These are phyloP conservation scores for Homarus gammarus DNA, from an alignment of 2,888 invertebrate species.

Conservation along the genomic window DNA sequence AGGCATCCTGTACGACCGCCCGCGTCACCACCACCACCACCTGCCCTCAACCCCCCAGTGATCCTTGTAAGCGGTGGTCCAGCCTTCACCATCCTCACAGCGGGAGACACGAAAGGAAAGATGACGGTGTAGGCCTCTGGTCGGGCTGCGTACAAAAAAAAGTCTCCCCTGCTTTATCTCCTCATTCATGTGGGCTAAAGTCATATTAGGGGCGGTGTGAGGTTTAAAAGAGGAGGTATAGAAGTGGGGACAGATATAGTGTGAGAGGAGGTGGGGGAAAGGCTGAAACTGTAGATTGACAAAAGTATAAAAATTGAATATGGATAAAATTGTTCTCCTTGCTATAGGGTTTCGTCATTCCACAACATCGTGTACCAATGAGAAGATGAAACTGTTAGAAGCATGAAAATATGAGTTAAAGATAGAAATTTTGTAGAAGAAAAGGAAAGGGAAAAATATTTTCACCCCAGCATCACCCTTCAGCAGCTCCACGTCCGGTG, in stretches of 20 bases:
- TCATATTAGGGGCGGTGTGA: constrained; percentile 54
- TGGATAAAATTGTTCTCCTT: too few species aligned
- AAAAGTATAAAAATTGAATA: too few species aligned
- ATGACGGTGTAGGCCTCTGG: constrained; percentile 30
- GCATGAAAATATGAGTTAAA: too few species aligned
- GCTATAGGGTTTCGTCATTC: too few species aligned
- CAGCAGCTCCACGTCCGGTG: neutral
- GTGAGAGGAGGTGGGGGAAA: neutral
- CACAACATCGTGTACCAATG: too few species aligned
- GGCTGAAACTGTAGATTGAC: too few species aligned
- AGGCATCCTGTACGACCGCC: too few species aligned
- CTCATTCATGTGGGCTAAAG: constrained; percentile 52
- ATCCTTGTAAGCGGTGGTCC: constrained; percentile 25
- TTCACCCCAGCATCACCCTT: neutral
- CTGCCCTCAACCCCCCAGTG: neutral
- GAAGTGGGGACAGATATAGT: constrained; percentile 4
- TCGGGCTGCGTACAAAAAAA: constrained; percentile 11
- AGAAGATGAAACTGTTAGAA: too few species aligned
- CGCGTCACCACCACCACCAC: neutral
- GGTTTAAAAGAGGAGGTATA: constrained; percentile 33
- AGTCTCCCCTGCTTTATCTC: constrained; percentile 27
- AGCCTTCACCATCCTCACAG: constrained; percentile 31
- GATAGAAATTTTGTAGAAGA: too few species aligned
- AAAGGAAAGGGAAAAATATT: too few species aligned
- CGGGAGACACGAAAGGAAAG: constrained; percentile 28